Base-by-base conservation (phyloP, 2,888 invertebrate species). In the Netelia inedita region DNA sequence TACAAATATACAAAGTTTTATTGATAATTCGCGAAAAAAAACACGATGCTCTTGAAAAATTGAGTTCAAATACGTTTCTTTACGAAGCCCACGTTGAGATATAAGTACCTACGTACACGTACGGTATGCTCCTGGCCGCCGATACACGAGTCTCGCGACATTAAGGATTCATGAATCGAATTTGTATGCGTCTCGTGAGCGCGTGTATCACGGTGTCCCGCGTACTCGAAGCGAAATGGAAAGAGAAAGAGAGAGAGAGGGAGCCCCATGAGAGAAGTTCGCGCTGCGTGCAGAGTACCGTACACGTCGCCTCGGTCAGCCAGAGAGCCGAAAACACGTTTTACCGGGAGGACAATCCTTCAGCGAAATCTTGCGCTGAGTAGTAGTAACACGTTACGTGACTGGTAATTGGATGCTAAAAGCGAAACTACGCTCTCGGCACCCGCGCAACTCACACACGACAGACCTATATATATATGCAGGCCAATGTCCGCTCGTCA, bases 321-420 rank as follows among this genome's bases (percentile, higher is more conserved):
- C 75, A 10, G 63, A 80, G 72, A 86, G 83, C 87, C 86, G 83
- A 86, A 88, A 89, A 86, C 86, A 83, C 87, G 89, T 88, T 90
- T 89, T 86, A 89, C 88, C 53, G 61, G 68, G 85, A 78, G 83
- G 68, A 81, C 72, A 78, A 81, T 84, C 81, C 73, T 78, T 78
- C 80, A 66, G 80, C 85, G 84, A 79, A 87, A 87, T 88, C 88
- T 89, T 87, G 88, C 63, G 78, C 68, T 50, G 28, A 59, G 82
- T 55, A 43, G 63, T 61, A 19, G 61, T 83, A 80, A 85, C 66
- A 80, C 78, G 84, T 84, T 87, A 89, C 87, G 89, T 88, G 89
- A 89, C 89, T 87, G 85, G 88, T 89, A 90, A 90, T 90, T 88
- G 88, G 82, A 88, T 86, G 86, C 84, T 82, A 81, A 73, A 71